Evolutionary conservation across 2,888 invertebrate genomes (phyloP).

Genomic region (Philereme vetulata): DNA sequence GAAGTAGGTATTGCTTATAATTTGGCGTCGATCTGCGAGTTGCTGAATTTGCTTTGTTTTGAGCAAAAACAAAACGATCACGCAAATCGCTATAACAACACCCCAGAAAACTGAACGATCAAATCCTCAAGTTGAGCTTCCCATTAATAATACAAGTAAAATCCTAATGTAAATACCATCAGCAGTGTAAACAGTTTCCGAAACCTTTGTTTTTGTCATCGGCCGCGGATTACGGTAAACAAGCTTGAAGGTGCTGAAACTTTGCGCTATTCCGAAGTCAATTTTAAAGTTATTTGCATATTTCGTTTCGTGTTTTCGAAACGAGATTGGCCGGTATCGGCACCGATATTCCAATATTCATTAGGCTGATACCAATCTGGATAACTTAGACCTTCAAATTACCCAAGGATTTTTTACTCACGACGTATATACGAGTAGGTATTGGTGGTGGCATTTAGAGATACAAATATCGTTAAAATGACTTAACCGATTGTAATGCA

Average conservation of each 20-base stretch:
- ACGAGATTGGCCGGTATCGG: conserved; percentile 44
- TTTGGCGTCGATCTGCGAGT: conserved; percentile 10
- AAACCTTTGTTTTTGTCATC: conserved; percentile 31
- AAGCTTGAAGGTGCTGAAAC: conserved; percentile 39
- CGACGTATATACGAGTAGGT: not conserved
- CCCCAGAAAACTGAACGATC: conserved; percentile 16
- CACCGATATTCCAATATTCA: conserved; percentile 52
- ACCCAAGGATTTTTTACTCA: conserved; percentile 18
- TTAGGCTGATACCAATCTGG: conserved; percentile 41
- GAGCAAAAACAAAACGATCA: conserved; percentile 22
- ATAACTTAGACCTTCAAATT: conserved; percentile 34
- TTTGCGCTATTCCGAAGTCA: conserved; percentile 56
- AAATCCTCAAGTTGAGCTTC: conserved; percentile 23
- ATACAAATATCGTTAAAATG: no score
- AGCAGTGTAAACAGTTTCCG: conserved; percentile 30
- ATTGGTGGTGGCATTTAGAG: not conserved
- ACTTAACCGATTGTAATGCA: no score
- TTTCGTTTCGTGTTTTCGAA: conserved; percentile 63
- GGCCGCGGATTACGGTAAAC: conserved; percentile 36
- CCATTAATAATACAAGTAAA: conserved; percentile 30
- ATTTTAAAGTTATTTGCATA: conserved; percentile 72
- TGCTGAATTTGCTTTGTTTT: conserved; percentile 26
- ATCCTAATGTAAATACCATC: conserved; percentile 31
- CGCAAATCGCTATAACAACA: conserved; percentile 22
- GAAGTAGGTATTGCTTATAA: no score